These are phyloP conservation scores for Dascyllus trimaculatus DNA, from an alignment of 2,113 vertebrate genomes.

Conservation along the genomic window DNA sequence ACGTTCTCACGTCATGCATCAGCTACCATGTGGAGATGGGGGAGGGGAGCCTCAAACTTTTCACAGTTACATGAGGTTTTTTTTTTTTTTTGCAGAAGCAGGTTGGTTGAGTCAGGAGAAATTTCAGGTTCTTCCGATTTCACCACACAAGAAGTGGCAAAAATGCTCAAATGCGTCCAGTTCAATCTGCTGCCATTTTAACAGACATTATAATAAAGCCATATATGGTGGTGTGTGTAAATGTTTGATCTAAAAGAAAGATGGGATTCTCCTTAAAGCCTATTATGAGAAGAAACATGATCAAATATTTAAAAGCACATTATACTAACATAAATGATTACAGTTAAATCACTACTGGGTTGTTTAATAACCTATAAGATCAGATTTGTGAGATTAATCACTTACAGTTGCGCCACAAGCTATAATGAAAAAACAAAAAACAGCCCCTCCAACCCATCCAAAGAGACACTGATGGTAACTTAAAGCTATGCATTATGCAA, in stretches of 20 bases:
- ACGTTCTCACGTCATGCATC: constrained; percentile 55
- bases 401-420: constrained; percentile 36
- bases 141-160: neutral
- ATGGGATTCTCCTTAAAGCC: neutral
- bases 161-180: neutral
- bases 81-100: constrained; percentile 64
- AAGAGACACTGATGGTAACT: constrained; percentile 29
- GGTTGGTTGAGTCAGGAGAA: constrained; percentile 56
- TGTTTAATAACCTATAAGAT: neutral
- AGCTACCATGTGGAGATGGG: constrained; percentile 77
- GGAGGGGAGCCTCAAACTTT: constrained; percentile 77
- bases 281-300: neutral
- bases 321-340: neutral
- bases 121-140: constrained; percentile 44
- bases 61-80: constrained; percentile 76
- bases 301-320: no score
- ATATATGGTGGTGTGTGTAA: neutral
- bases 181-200: no score
- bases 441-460: constrained; percentile 33
- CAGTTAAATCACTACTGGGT: neutral
- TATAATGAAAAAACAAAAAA: constrained; percentile 21
- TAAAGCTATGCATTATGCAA: constrained; percentile 33
- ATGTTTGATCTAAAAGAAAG: neutral
- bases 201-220: no score
- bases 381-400: constrained; percentile 18